Conservation (phyloP, 2,888 invertebrate genomes). For the Apotomis betuletana region DNA sequence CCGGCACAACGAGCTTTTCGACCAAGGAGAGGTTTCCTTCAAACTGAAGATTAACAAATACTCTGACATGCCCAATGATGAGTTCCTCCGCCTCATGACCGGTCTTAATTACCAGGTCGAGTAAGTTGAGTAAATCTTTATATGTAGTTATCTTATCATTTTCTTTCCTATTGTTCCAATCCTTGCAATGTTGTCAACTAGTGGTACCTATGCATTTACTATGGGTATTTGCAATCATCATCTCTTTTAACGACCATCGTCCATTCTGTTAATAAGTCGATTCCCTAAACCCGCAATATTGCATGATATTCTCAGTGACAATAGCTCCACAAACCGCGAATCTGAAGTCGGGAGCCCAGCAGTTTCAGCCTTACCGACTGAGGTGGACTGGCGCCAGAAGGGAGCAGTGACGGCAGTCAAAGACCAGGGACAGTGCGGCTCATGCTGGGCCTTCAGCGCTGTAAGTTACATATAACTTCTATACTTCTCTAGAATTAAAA, state of each 20-base stretch:
- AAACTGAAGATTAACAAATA: constrained; percentile 88
- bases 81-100: constrained; percentile 10
- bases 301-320: not conserved
- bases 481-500: not conserved
- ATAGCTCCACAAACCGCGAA: constrained; percentile 4
- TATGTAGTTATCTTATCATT: too few relatives aligned
- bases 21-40: constrained; percentile 83
- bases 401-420: constrained; percentile 91
- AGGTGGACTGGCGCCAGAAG: constrained; percentile 66
- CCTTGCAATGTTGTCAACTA: too few relatives aligned
- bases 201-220: too few relatives aligned
- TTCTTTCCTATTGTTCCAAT: too few relatives aligned
- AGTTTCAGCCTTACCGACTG: not conserved
- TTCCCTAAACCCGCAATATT: not conserved
- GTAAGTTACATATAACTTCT: not conserved
- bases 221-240: too few relatives aligned
- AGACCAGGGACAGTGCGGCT: constrained; percentile 91
- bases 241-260: too few relatives aligned
- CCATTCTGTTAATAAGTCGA: too few relatives aligned
- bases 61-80: constrained; percentile 89
- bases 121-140: not conserved
- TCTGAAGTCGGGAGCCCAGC: not conserved
- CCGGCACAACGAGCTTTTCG: constrained; percentile 87
- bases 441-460: constrained; percentile 89
- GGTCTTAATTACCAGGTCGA: constrained; percentile 17